phyloP scores from a whole-genome alignment of 2,797 vertebrate species.

The Sebastolobus altivelis region DNA sequence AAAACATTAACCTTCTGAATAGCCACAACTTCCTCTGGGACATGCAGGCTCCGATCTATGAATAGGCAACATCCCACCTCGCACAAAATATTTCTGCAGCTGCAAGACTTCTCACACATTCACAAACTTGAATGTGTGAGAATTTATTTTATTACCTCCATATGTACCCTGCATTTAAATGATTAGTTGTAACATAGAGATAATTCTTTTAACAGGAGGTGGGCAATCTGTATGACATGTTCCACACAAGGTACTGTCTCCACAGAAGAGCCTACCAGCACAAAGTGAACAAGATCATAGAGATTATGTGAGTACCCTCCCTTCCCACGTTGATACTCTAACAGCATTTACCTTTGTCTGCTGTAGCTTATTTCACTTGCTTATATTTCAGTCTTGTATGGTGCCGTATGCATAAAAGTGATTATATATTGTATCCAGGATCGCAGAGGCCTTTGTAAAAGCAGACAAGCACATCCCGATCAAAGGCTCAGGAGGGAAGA shows the following conservation, averaged over 20 bases:
- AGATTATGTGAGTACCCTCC: slow-evolving; percentile 87
- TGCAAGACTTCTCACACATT: too few species aligned
- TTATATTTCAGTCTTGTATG: neutral
- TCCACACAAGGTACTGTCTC: slow-evolving; percentile 87
- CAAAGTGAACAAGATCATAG: slow-evolving; percentile 88
- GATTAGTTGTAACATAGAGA: too few species aligned
- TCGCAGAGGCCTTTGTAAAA: slow-evolving; percentile 92
- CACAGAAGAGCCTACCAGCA: slow-evolving; percentile 92
- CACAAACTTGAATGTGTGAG: too few species aligned
- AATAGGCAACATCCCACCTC: too few species aligned
- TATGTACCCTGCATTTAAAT: too few species aligned
- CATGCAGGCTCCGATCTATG: too few species aligned
- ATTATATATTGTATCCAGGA: slow-evolving; percentile 81
- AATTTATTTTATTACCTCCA: too few species aligned
- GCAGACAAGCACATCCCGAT: slow-evolving; percentile 88
- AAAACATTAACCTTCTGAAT: too few species aligned
- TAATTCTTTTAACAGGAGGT: slow-evolving; percentile 82
- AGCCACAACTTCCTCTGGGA: too few species aligned
- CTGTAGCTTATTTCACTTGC: neutral
- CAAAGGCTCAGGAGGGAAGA: slow-evolving; percentile 78
- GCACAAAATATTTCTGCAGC: too few species aligned
- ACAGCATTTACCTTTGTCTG: neutral
- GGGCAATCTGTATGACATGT: slow-evolving; percentile 91
- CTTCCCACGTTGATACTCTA: neutral
- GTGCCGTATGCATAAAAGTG: neutral